These are phyloP conservation scores for Passerina amoena DNA, from an alignment of 2,113 vertebrate genomes.

Conservation along the genomic window DNA sequence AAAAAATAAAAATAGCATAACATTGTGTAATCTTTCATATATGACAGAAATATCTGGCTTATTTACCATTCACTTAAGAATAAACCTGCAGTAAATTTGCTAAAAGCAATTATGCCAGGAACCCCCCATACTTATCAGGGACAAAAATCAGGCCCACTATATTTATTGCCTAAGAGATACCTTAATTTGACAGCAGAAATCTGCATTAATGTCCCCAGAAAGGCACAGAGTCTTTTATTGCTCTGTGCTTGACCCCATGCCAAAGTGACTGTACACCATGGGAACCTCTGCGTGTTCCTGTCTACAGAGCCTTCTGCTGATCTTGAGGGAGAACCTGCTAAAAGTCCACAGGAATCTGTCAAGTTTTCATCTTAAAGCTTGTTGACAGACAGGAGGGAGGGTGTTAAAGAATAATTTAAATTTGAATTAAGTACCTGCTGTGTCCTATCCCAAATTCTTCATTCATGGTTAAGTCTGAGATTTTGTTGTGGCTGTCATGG, in stretches of 20 bases:
- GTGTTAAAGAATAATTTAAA: not conserved
- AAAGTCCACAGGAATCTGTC: not conserved
- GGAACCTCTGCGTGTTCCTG: rapidly evolving
- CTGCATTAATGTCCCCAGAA: not conserved
- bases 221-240: not conserved
- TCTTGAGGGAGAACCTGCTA: not conserved
- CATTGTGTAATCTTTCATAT: not conserved
- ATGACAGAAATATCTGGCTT: not conserved
- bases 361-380: not conserved
- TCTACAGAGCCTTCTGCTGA: not conserved
- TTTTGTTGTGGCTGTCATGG: not conserved
- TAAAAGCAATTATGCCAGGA: not conserved
- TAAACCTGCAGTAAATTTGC: slow-evolving; percentile 21
- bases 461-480: not conserved
- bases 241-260: not conserved
- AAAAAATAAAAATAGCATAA: slow-evolving; percentile 28
- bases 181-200: not conserved
- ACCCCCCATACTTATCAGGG: not conserved
- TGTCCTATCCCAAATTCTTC: not conserved
- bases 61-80: not conserved
- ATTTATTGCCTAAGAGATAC: not conserved
- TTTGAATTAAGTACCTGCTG: not conserved
- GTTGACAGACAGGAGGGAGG: not conserved
- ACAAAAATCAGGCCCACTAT: not conserved
- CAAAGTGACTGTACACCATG: not conserved